Base-by-base conservation (phyloP, 2,113 vertebrate genomes). In the Agapornis roseicollis region DNA sequence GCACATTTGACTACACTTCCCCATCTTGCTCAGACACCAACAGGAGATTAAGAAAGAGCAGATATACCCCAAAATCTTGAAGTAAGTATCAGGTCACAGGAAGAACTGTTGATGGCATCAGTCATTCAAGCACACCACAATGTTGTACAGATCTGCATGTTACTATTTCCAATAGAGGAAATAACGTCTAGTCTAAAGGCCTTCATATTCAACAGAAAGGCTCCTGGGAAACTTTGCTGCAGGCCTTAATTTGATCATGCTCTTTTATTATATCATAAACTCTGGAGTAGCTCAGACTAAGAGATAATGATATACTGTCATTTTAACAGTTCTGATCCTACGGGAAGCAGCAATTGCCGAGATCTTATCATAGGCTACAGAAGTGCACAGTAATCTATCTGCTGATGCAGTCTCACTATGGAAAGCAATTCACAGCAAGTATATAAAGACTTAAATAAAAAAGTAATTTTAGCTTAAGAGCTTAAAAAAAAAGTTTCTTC, bases 131-230 rank as follows among this genome's bases (percentile, higher is more conserved):
- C 50, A 70, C 41, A 8, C 39, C 10, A 28, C 60, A 63, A 25
- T 0, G 2, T 11, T 11, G 22, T 13, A 10, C 0, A 31, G 63
- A 31, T 35, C 4, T 29, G 27, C 27, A 31, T 0, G 3, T 3
- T 55, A 46, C 1, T 7, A 28, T n/a, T 85, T 31, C 52, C 19
- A 39, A 56, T 29, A 74, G 6, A 71, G 27, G 31, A 85, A 42
- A 52, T 27, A 3, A 52, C 4, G 35, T 17, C 24, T 63, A 37
- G 27, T 2, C 46, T 47, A 17, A 42, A 19, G 0, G 3, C 19
- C 66, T 44, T 16, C 69, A 53, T 69, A 66, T 10, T 11, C 25
- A 50, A 5, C 41, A 78, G 29, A 13, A 49, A 53, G 25, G 29
- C 44, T 73, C 16, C 58, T 0, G 0, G 16, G 64, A 24, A 94